phyloP scores from a whole-genome alignment of 2,888 invertebrate species.

The Xestia sexstrigata region DNA sequence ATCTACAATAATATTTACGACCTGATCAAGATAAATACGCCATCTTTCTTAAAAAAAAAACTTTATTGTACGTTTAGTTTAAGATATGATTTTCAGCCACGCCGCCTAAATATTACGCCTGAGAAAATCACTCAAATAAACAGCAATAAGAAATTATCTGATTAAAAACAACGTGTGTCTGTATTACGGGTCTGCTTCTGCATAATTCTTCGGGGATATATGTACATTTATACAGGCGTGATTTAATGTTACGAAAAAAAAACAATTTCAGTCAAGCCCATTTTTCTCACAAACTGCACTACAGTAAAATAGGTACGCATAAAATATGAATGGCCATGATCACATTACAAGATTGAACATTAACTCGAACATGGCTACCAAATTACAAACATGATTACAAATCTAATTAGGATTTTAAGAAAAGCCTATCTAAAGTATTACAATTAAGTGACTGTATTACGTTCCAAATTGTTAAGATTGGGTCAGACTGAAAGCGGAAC shows the following conservation, averaged over 20 bases:
- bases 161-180: not conserved
- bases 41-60: too few relatives aligned
- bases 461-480: not conserved
- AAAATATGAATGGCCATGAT: not conserved
- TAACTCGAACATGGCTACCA: constrained; percentile 3
- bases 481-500: not conserved
- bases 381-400: constrained; percentile 26
- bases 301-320: not conserved
- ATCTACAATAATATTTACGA: too few relatives aligned
- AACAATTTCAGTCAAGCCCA: not conserved
- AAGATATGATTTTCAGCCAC: too few relatives aligned
- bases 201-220: not conserved
- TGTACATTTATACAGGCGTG: not conserved
- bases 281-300: not conserved
- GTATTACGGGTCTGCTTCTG: not conserved
- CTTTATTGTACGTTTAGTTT: too few relatives aligned
- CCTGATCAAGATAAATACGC: too few relatives aligned
- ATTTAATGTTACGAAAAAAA: not conserved
- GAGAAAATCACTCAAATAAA: too few relatives aligned
- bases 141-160: not conserved
- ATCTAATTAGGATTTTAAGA: constrained; percentile 36
- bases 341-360: not conserved
- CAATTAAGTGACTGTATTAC: constrained; percentile 28
- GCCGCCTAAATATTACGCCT: too few relatives aligned
- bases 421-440: constrained; percentile 15